Percentiles rank a stretch among this genome's conserved stretches.
These are phyloP conservation scores for Sylvicapra grimmia DNA, from an alignment of 2,113 vertebrate species.

Conservation along the genomic window DNA sequence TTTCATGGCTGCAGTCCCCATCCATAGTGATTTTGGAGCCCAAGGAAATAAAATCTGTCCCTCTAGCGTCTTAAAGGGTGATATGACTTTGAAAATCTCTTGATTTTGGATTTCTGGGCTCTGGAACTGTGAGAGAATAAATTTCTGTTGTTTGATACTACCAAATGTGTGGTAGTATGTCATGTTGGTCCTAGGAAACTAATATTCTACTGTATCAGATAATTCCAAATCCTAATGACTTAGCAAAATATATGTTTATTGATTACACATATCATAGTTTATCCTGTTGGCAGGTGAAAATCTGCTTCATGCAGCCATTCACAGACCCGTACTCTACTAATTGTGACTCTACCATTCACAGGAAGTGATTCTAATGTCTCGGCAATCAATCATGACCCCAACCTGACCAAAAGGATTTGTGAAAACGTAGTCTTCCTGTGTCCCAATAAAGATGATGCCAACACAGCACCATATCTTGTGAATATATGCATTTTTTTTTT, in stretches of 20 bases:
- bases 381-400: neutral
- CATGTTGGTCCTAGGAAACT: neutral
- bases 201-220: neutral
- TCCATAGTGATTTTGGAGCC: neutral
- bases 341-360: neutral
- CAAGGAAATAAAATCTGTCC: neutral
- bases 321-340: neutral
- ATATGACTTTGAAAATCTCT: neutral
- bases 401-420: neutral
- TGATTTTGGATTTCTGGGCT: neutral
- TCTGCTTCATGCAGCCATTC: neutral
- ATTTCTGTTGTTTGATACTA: neutral
- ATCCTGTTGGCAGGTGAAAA: neutral
- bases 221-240: neutral
- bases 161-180: neutral
- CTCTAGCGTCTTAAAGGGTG: neutral
- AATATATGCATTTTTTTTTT: neutral
- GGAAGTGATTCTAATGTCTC: neutral
- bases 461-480: neutral
- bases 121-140: neutral
- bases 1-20: neutral
- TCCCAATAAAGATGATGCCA: neutral
- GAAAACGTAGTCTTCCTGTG: neutral
- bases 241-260: neutral
- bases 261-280: neutral